Percentiles rank a stretch among this genome's conserved stretches.
phyloP scores from a whole-genome alignment of 2,888 invertebrate species.

The Drosophila gaucha region DNA sequence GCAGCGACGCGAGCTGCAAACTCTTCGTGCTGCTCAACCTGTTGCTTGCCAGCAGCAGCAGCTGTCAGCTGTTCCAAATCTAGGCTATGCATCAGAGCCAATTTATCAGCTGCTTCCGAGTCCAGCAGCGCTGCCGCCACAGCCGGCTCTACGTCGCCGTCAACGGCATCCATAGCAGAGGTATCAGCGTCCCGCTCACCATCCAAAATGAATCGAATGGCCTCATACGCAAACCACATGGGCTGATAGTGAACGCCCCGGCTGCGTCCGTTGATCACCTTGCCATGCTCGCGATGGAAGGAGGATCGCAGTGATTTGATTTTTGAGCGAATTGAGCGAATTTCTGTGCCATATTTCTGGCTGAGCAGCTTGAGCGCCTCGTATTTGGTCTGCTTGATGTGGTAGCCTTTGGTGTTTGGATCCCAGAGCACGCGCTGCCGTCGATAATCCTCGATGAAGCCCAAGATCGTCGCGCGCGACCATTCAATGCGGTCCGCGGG shows the following conservation, averaged over 20 bases:
- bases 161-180: constrained; percentile 40
- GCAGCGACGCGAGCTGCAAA: constrained; percentile 69
- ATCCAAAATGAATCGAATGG: constrained; percentile 83
- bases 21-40: constrained; percentile 52
- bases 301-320: constrained; percentile 83
- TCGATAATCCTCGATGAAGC: constrained; percentile 83
- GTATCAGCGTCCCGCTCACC: constrained; percentile 73
- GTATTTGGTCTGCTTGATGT: constrained; percentile 84
- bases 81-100: constrained; percentile 69
- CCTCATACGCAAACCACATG: constrained; percentile 84
- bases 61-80: constrained; percentile 73
- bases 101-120: constrained; percentile 65
- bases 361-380: constrained; percentile 82
- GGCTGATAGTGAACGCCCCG: constrained; percentile 83
- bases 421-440: constrained; percentile 83
- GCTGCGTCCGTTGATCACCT: constrained; percentile 82
- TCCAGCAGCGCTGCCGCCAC: constrained; percentile 26
- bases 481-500: constrained; percentile 82
- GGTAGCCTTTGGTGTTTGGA: constrained; percentile 83
- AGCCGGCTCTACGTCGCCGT: constrained; percentile 28
- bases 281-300: constrained; percentile 83
- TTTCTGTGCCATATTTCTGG: constrained; percentile 83
- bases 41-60: constrained; percentile 38
- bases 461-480: constrained; percentile 83
- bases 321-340: constrained; percentile 83